Evolutionary conservation across 2,113 vertebrate species (phyloP).

Genomic region (Larimichthys crocea): DNA sequence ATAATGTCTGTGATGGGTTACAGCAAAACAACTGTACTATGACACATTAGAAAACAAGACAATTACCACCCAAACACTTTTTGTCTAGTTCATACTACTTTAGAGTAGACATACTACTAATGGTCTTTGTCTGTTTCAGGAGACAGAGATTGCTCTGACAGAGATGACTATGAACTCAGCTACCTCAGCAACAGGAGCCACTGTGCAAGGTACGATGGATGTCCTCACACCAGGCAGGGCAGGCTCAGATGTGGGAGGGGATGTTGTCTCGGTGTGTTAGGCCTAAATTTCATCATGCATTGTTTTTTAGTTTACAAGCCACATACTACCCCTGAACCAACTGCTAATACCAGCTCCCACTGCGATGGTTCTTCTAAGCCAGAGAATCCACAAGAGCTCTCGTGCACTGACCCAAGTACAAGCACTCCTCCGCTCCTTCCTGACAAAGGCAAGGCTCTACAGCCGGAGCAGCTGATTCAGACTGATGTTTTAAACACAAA

Average conservation of each 20-base stretch:
- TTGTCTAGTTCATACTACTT: neutral
- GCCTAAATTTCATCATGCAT: too few relatives aligned
- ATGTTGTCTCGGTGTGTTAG: too few relatives aligned
- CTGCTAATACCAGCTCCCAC: neutral
- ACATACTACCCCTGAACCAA: too few relatives aligned
- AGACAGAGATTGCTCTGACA: conserved; percentile 26
- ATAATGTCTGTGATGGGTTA: neutral
- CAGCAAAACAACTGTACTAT: too few relatives aligned
- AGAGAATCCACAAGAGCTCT: neutral
- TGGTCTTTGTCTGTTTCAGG: conserved; percentile 40
- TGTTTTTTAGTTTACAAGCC: too few relatives aligned
- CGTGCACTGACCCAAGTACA: neutral
- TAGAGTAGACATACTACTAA: neutral
- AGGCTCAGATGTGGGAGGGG: too few relatives aligned
- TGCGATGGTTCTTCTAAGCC: too few relatives aligned
- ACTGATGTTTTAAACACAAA: neutral
- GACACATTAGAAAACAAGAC: neutral
- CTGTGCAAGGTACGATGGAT: conserved; percentile 15
- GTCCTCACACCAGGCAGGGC: neutral
- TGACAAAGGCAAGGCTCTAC: neutral
- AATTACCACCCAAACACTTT: neutral
- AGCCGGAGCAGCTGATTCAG: neutral
- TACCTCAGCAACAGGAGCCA: conserved; percentile 1
- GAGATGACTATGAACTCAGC: neutral
- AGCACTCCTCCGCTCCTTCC: neutral